Conservation (phyloP, 2,888 invertebrate genomes). For the Papilio protenor region DNA sequence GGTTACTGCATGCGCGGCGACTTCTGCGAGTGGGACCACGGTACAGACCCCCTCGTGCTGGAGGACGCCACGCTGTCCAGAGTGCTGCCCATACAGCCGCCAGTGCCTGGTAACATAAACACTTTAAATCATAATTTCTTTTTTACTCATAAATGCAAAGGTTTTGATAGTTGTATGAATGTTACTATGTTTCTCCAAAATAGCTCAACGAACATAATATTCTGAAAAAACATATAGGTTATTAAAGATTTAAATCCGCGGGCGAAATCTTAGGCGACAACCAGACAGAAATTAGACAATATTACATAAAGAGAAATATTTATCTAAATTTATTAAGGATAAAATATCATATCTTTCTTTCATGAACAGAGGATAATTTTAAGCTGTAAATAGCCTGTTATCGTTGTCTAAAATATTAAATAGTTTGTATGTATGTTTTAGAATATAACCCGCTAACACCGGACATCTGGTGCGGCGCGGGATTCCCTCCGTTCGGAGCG, state of each 20-base stretch:
- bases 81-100: conserved; percentile 68
- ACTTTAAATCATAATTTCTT: neutral
- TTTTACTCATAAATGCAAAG: too few species aligned
- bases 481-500: conserved; percentile 57
- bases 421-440: conserved; percentile 43
- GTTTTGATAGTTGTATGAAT: too few species aligned
- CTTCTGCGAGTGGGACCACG: conserved; percentile 98
- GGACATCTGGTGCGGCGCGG: conserved; percentile 84
- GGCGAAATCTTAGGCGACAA: too few species aligned
- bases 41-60: conserved; percentile 96
- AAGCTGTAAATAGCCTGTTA: neutral
- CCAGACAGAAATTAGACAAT: too few species aligned
- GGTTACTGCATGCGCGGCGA: conserved; percentile 99
- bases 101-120: conserved; percentile 62
- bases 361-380: too few species aligned
- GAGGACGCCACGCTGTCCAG: conserved; percentile 88
- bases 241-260: too few species aligned
- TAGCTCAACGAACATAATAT: too few species aligned
- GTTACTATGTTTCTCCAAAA: too few species aligned
- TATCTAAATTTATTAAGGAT: too few species aligned
- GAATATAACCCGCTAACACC: conserved; percentile 94
- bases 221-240: too few species aligned
- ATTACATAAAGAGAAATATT: too few species aligned
- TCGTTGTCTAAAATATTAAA: neutral
- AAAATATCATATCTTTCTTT: too few species aligned